Evolutionary conservation across 2,797 vertebrate species (phyloP).

Genomic region (Sebastiscus tertius): DNA sequence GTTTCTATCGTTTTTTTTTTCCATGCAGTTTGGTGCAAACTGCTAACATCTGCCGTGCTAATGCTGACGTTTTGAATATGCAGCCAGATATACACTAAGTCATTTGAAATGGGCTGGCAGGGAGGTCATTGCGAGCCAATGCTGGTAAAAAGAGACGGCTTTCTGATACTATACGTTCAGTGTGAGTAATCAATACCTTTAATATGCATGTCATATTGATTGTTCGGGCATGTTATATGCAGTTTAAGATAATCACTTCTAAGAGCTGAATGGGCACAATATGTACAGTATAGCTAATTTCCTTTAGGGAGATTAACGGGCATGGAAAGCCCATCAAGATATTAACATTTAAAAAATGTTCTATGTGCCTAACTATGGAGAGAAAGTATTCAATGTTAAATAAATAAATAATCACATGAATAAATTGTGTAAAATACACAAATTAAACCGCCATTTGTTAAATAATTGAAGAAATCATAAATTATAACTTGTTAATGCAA

Average conservation of each 20-base stretch:
- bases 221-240: constrained; percentile 21
- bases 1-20: background rate
- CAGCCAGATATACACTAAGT: constrained; percentile 12
- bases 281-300: background rate
- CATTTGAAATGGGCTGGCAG: constrained; percentile 26
- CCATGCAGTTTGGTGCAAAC: background rate
- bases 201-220: constrained; percentile 55
- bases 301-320: background rate
- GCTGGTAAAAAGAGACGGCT: constrained; percentile 27
- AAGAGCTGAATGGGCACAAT: constrained; percentile 7
- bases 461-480: too few relatives aligned
- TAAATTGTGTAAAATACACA: too few relatives aligned
- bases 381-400: too few relatives aligned
- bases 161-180: background rate
- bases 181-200: constrained; percentile 52
- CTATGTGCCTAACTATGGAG: too few relatives aligned
- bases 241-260: constrained; percentile 31
- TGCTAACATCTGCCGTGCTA: constrained; percentile 16
- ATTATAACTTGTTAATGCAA: too few relatives aligned
- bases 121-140: constrained; percentile 1
- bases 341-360: background rate
- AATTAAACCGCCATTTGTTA: too few relatives aligned
- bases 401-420: too few relatives aligned
- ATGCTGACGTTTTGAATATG: constrained; percentile 27
- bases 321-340: background rate